Evolutionary conservation across 2,888 invertebrate species (phyloP), one percentile per base, ranked within the genome.

Genomic region (Cryptocheilus praepositus): DNA sequence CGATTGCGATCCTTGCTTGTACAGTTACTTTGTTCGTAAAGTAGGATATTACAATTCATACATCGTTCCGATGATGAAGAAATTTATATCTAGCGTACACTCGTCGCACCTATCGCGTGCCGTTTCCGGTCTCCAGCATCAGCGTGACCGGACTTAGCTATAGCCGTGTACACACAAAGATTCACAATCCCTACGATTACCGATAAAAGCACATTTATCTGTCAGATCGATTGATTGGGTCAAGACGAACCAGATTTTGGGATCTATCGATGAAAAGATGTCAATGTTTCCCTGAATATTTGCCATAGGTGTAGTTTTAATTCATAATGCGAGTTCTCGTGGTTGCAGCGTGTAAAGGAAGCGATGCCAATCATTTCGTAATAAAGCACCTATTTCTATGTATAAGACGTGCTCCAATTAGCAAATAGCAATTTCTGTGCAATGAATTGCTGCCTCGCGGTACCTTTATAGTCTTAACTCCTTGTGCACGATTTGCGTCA

Each of bases 311-410:
- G 67, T 25, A 25, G 25, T 25, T 25, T 25, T 2, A 25, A 25
- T 25, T 25, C n/a, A n/a, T n/a, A 25, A 5, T 25, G 25, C 25
- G 25, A 36, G n/a, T 54, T 71, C 71, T 71, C 73, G 71, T 71
- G 76, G 60, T 49, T 36, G 53, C 70, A 63, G 73, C 76, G 79
- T 75, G 76, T 80, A 74, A 74, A 74, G 73, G 56, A 76, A 68
- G 58, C 46, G 62, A 61, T 70, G 72, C 74, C 74, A 74, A 54
- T 77, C 72, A 77, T 77, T 78, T 74, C 77, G 64, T 72, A 72
- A 36, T 11, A 11, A 11, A 74, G 1, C 66, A 67, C 62, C 69
- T 52, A 21, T 19, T 7, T 52, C 52, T 1, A 11, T 21, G 63
- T 65, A 62, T 54, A 22, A 67, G 61, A 69, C 58, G 63, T 58